phyloP scores from a whole-genome alignment of 2,113 vertebrate genomes.

The Tapirus terrestris region DNA sequence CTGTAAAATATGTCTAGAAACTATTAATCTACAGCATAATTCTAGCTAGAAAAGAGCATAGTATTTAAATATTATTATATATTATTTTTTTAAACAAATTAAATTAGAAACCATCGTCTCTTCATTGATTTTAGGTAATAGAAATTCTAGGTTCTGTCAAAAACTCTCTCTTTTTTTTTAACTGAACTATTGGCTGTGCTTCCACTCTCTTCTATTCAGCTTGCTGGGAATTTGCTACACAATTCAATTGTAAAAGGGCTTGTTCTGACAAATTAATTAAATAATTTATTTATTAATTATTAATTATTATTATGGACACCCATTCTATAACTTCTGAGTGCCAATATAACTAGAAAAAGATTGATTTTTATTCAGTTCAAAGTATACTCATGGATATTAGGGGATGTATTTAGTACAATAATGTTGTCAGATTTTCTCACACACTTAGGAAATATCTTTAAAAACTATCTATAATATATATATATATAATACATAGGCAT shows the following conservation, averaged over 20 bases:
- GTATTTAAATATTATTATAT: background rate
- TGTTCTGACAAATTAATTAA: slow-evolving; percentile 16
- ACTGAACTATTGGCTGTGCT: background rate
- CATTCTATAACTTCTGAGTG: background rate
- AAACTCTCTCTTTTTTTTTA: background rate
- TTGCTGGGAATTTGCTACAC: background rate
- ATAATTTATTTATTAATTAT: background rate
- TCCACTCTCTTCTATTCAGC: background rate
- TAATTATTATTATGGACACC: background rate
- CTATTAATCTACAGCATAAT: background rate
- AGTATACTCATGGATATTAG: background rate
- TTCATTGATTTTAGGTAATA: background rate
- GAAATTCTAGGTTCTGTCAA: background rate
- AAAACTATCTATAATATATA: background rate
- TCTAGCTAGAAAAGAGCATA: background rate
- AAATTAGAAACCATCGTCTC: background rate
- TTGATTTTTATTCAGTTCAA: background rate
- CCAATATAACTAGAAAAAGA: background rate
- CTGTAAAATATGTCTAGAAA: slow-evolving; percentile 1
- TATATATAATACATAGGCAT: background rate
- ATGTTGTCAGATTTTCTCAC: background rate
- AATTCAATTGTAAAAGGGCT: background rate
- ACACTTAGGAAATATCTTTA: background rate
- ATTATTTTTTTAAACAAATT: background rate
- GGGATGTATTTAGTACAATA: background rate